Evolutionary conservation across 35 echinoderm and acorn worm genomes (phyloP), one percentile per base, ranked within the genome.

Genomic region (Lytechinus variegatus): DNA sequence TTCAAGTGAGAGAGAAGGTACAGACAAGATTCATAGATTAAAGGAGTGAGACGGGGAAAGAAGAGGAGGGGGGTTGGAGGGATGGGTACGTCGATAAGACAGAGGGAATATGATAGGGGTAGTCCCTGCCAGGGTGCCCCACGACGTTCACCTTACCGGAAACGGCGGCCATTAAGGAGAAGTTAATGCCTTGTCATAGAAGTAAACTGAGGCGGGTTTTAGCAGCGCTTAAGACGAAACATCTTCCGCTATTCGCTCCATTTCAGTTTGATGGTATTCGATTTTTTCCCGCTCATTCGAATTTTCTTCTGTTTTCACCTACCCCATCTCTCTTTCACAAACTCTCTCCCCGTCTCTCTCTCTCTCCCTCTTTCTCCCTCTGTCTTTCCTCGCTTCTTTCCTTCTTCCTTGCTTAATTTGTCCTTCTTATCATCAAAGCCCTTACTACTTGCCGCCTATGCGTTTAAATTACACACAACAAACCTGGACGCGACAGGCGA

Each of bases 231-330:
- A 93, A 19, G 92, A 57, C 92, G 92, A 93, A 93, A 93, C 92
- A 93, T 93, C 92, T 93, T 93, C 92, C 92, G 92, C 54, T 93
- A 16, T 55, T 57, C 92, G 92, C 92, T 93, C 92, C 92, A 93
- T 93, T 93, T 93, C 92, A 93, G 55, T 93, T 93, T 93, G 92
- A 93, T 93, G 92, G 92, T 57, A 93, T 93, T 93, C 92, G 92
- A 93, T 93, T 93, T 90, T 90, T 93, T 27, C 92, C 92, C 19
- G 53, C 92, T 93, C 92, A 93, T 93, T 93, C 27, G 92, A 57
- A 93, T 93, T 93, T 57, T 93, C 92, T 53, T 93, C 92, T 93
- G 29, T 57, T 93, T 93, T 93, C 52, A 52, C 88, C 88, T 54
- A 10, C 27, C 88, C n/a, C 27, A 24, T 79, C 19, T 79, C 66